Conservation (phyloP, 2,888 invertebrate genomes). For the Coleophora flavipennella region DNA sequence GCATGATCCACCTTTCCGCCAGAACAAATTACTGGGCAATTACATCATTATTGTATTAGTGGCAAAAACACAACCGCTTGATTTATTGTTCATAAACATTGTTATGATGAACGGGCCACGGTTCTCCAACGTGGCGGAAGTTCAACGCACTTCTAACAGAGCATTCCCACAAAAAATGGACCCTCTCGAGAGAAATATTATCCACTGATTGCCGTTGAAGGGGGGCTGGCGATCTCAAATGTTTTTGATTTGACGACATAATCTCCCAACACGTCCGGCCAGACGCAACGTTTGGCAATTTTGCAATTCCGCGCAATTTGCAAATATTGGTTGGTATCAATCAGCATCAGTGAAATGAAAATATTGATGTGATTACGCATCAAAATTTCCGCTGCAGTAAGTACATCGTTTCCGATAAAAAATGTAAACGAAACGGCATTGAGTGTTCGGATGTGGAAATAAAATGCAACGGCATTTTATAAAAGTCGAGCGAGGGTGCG, state of each 20-base stretch:
- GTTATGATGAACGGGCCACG: constrained; percentile 3
- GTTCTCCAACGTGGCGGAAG: constrained; percentile 14
- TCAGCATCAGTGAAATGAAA: too few species aligned
- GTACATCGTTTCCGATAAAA: too few species aligned
- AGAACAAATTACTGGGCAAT: constrained; percentile 5
- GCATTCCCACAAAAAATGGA: constrained; percentile 13
- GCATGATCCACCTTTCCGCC: not conserved
- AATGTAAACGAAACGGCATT: too few species aligned
- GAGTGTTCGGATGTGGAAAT: too few species aligned
- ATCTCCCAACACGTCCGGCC: constrained; percentile 4
- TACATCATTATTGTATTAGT: constrained; percentile 4
- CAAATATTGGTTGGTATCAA: not conserved
- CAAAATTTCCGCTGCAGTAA: too few species aligned
- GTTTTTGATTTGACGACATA: not conserved
- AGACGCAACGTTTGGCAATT: not conserved
- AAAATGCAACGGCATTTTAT: too few species aligned
- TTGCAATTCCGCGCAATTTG: constrained; percentile 2
- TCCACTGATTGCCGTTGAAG: constrained; percentile 10
- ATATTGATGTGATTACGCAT: too few species aligned
- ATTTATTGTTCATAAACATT: too few species aligned
- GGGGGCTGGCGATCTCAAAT: not conserved
- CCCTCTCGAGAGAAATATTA: constrained; percentile 7
- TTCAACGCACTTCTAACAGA: constrained; percentile 16
- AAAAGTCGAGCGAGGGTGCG: too few species aligned
- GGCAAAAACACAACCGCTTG: constrained; percentile 5